Evolutionary conservation across 2,888 invertebrate genomes (phyloP), one percentile per base, ranked within the genome.

Genomic region (Sarcophaga rosellei): DNA sequence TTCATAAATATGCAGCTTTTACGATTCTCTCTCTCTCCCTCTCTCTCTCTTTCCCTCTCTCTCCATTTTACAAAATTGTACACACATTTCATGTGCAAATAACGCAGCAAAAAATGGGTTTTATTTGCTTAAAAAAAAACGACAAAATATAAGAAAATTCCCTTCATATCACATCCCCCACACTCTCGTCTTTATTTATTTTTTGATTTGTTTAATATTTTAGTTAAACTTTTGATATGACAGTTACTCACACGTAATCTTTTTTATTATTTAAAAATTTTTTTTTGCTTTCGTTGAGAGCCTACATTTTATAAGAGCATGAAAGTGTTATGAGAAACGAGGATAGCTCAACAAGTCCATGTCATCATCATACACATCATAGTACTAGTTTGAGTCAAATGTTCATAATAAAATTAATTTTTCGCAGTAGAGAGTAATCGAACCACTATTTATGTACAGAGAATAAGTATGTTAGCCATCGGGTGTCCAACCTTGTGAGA

Each of bases 1-100:
- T 72, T 77, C 23, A 72, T 62, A 77, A 77, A 47, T 65, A 59
- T 61, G 21, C 21, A 66, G 35, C 25, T 65, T 65, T 76, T 21
- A 59, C 47, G 66, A 80, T 66, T 20, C 66, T 61, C 47, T 70
- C 21, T 45, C 8, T 35, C 25, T 25, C 25, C 25, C 4, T 4
- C 25, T 4, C 4, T 3, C 25, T n/a, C 4, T 25, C 4, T 4
- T 4, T 25, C 4, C 4, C 25, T 0, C 25, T 25, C 4, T 4
- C 4, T 3, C 8, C 35, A 35, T 72, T 47, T 45, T 76, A 61
- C 21, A 65, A 65, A 61, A 76, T 59, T 65, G 63, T 23, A 59
- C 17, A 61, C 1, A 76, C 35, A 25, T 82, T 82, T 25, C n/a
- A 45, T 69, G 23, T 25, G 44, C 62, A 69, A 75, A 62, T 21